These are phyloP conservation scores for Rhabditophanes sp. DNA, from an alignment of 2,888 invertebrate species.

Conservation along the genomic window DNA sequence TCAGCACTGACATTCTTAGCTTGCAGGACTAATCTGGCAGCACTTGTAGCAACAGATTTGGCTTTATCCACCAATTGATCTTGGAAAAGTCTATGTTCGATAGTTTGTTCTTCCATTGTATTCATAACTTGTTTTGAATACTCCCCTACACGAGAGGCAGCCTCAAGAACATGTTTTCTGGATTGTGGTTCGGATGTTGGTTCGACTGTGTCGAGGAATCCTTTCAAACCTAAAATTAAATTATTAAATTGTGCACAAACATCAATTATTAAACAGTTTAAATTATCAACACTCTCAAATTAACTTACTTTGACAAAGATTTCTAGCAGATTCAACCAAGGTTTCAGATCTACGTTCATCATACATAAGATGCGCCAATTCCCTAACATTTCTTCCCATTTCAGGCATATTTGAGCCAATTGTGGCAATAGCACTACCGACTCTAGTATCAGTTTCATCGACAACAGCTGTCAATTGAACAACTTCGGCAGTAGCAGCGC, in stretches of 20 bases:
- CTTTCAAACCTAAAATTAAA: no score
- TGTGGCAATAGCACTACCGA: slow-evolving; percentile 88
- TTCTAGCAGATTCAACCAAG: slow-evolving; percentile 74
- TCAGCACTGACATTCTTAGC: slow-evolving; percentile 83
- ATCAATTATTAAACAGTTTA: no score
- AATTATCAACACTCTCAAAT: no score
- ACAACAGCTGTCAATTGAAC: slow-evolving; percentile 64
- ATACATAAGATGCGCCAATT: slow-evolving; percentile 86
- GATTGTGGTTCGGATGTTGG: no score
- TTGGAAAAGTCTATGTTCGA: slow-evolving; percentile 49
- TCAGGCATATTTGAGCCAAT: slow-evolving; percentile 89
- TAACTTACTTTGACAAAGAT: no score
- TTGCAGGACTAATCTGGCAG: slow-evolving; percentile 73
- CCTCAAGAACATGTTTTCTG: no score
- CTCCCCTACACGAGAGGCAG: slow-evolving; percentile 88
- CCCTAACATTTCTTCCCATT: slow-evolving; percentile 73
- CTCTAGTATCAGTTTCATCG: slow-evolving; percentile 76
- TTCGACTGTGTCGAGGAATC: no score
- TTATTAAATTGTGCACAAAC: no score
- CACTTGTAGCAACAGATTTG: slow-evolving; percentile 91
- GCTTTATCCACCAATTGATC: slow-evolving; percentile 81
- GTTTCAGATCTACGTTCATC: slow-evolving; percentile 62
- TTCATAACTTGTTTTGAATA: slow-evolving; percentile 75
- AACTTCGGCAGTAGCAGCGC: slow-evolving; percentile 91
- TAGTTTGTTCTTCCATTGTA: slow-evolving; percentile 71